Conservation (phyloP, 1,140 invertebrate species). For the Nilaparvata lugens region DNA sequence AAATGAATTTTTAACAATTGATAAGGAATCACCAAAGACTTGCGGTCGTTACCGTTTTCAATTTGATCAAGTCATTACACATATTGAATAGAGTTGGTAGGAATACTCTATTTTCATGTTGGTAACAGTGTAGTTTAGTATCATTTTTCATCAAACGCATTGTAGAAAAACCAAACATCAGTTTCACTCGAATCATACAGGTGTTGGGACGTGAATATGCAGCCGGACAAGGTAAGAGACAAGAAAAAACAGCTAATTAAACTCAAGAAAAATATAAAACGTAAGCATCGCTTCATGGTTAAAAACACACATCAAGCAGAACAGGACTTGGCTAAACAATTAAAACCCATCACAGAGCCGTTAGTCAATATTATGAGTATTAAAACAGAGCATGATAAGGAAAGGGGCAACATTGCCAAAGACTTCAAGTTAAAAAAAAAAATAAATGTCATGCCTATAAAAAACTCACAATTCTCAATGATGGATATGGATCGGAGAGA, state of each 20-base stretch:
- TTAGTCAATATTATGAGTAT: neutral
- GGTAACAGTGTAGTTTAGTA: no score
- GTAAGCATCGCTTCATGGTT: constrained; percentile 14
- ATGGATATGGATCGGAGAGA: no score
- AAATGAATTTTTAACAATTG: constrained; percentile 32
- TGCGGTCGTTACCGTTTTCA: constrained; percentile 21
- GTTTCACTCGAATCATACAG: no score
- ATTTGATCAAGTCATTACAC: constrained; percentile 4
- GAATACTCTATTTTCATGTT: neutral
- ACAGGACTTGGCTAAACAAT: constrained; percentile 13
- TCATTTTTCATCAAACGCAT: no score
- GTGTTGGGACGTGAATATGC: neutral
- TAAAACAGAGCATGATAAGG: no score
- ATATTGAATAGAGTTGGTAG: neutral
- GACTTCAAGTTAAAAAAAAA: no score
- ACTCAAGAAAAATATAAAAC: constrained; percentile 6
- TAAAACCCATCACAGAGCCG: neutral
- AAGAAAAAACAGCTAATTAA: neutral
- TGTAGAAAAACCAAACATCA: no score
- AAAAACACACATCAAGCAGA: constrained; percentile 12
- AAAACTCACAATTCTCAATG: no score
- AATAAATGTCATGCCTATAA: no score
- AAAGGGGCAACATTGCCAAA: no score
- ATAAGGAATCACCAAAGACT: constrained; percentile 35
- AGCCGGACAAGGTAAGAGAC: neutral